A percentile compares a stretch with the other conserved stretches of the same genome.
phyloP scores from a whole-genome alignment of 2,888 invertebrate species.

The Andricus curvator region DNA sequence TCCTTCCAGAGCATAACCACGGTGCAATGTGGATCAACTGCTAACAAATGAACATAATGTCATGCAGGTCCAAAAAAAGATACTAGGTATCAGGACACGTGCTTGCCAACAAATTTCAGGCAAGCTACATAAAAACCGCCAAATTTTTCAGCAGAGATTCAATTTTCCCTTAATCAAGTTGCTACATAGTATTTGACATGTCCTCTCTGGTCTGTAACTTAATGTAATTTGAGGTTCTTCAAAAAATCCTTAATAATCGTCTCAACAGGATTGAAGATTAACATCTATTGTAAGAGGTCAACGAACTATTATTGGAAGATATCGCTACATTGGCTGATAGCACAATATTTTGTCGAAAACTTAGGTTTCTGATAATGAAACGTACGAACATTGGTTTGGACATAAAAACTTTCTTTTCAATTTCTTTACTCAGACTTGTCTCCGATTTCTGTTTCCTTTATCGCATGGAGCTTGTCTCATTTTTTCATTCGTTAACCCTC shows the following conservation, averaged over 20 bases:
- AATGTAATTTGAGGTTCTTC: not conserved
- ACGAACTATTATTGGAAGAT: not conserved
- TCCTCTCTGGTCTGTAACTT: not conserved
- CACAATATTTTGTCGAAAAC: not conserved
- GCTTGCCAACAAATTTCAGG: not conserved
- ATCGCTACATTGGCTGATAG: not conserved
- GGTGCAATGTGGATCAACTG: conserved; percentile 15
- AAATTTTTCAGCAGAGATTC: not conserved
- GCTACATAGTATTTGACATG: not conserved
- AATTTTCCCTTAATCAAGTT: not conserved
- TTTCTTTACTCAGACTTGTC: not conserved
- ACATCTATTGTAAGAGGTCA: not conserved
- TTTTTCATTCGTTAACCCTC: not conserved
- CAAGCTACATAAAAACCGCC: not conserved
- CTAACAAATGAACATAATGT: not conserved
- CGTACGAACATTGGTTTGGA: not conserved
- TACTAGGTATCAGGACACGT: not conserved
- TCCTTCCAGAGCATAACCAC: conserved; percentile 14
- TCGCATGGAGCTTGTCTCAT: not conserved
- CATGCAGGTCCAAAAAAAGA: not conserved
- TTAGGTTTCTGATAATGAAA: not conserved
- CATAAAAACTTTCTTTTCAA: not conserved
- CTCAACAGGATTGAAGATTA: not conserved
- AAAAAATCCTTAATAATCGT: not conserved
- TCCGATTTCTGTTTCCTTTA: not conserved